These are phyloP conservation scores for Drosophila aff. DNA, from an alignment of 1,140 invertebrate genomes.

Conservation along the genomic window DNA sequence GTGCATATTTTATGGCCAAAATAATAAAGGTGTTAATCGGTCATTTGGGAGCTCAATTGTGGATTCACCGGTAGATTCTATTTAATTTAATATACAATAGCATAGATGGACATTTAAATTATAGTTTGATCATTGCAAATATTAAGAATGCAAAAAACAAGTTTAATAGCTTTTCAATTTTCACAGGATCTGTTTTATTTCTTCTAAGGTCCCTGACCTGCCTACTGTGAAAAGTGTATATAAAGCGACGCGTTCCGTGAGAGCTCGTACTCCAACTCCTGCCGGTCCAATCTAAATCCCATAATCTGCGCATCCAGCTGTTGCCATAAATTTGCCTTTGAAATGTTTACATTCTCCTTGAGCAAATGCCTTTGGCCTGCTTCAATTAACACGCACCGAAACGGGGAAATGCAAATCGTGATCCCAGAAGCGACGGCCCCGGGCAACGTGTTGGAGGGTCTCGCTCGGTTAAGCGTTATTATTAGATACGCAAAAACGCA, in stretches of 20 bases:
- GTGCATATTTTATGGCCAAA: constrained; percentile 12
- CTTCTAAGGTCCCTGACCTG: neutral
- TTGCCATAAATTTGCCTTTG: constrained; percentile 31
- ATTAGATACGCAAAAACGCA: constrained; percentile 71
- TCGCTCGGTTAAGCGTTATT: constrained; percentile 48
- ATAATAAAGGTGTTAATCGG: neutral
- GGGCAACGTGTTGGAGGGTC: constrained; percentile 16
- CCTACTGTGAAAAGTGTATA: neutral
- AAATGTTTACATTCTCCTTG: constrained; percentile 39
- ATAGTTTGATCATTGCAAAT: neutral
- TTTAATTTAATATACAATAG: neutral
- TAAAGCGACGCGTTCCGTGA: neutral
- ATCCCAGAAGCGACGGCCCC: neutral
- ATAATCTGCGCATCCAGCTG: constrained; percentile 26
- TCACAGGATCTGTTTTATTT: neutral
- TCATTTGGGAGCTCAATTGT: neutral
- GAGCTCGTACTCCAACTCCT: neutral
- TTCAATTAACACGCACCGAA: constrained; percentile 36
- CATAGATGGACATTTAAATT: neutral
- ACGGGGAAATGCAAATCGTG: constrained; percentile 34
- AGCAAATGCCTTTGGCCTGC: constrained; percentile 36
- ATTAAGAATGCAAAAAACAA: neutral
- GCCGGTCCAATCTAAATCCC: neutral
- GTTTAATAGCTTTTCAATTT: neutral
- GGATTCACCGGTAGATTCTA: too few relatives aligned